phyloP scores from a whole-genome alignment of 2,113 vertebrate genomes.

The Platichthys flesus region DNA sequence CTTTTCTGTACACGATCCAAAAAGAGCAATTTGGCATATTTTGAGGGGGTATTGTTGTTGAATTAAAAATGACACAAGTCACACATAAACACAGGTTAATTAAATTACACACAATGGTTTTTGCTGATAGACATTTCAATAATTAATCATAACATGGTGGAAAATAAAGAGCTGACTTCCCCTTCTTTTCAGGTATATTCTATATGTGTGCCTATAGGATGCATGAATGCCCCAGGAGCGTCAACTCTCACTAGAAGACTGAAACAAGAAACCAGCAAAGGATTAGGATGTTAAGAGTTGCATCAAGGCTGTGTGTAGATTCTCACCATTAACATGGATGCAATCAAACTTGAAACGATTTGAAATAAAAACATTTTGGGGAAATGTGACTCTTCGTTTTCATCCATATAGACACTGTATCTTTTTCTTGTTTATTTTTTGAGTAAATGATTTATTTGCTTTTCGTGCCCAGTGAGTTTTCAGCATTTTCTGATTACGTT shows the following conservation, averaged over 20 bases:
- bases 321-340: neutral
- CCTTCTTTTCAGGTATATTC: constrained; percentile 74
- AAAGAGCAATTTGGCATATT: too few relatives aligned
- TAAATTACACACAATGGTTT: neutral
- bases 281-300: constrained; percentile 18
- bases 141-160: neutral
- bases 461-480: neutral
- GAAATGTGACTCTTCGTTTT: constrained; percentile 31
- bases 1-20: too few relatives aligned
- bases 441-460: neutral
- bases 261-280: neutral
- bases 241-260: constrained; percentile 67
- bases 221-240: constrained; percentile 77
- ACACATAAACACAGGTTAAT: too few relatives aligned
- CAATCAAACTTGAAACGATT: constrained; percentile 16
- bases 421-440: too few relatives aligned
- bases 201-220: constrained; percentile 82
- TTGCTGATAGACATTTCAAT: neutral
- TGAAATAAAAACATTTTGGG: constrained; percentile 44
- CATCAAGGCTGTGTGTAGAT: neutral
- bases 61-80: too few relatives aligned
- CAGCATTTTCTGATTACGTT: neutral
- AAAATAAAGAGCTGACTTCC: neutral
- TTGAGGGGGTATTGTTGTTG: too few relatives aligned
- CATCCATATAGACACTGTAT: neutral